Evolutionary conservation across 2,113 vertebrate genomes (phyloP).

Genomic region (Microtus ochrogaster): DNA sequence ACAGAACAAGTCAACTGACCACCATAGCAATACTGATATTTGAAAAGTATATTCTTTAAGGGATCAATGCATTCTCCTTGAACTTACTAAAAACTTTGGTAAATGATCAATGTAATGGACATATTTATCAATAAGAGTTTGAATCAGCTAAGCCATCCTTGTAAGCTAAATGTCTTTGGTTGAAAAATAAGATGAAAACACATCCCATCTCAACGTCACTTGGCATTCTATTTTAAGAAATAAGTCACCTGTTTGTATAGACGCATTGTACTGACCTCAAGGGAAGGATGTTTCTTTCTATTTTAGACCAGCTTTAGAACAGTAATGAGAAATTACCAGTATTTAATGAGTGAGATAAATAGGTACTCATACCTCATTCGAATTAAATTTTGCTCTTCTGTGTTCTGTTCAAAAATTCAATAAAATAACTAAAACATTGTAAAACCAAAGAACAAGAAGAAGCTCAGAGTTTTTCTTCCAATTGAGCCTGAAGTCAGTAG

Average conservation of each 20-base stretch:
- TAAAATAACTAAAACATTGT: constrained; percentile 38
- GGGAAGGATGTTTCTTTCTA: constrained; percentile 27
- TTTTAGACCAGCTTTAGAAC: not conserved
- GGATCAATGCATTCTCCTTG: constrained; percentile 11
- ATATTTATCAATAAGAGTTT: not conserved
- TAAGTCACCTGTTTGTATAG: constrained; percentile 65
- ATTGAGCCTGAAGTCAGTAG: not conserved
- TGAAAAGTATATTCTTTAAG: constrained; percentile 21
- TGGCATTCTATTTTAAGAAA: constrained; percentile 59
- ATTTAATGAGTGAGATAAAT: constrained; percentile 54
- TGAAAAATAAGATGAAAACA: constrained; percentile 13
- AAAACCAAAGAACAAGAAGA: not conserved
- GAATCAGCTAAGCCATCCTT: not conserved
- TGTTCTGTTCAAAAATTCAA: constrained; percentile 41
- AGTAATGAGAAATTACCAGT: constrained; percentile 41
- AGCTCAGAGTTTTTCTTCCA: not conserved
- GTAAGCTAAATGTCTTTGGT: constrained; percentile 25
- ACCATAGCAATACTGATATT: not conserved
- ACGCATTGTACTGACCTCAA: constrained; percentile 45
- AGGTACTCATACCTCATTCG: not conserved
- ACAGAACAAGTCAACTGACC: not conserved
- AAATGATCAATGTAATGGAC: not conserved
- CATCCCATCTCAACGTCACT: not conserved
- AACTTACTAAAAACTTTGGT: constrained; percentile 6
- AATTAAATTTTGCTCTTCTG: not conserved